Evolutionary conservation across 2,888 invertebrate species (phyloP).

Genomic region (Seira sanloemensis): DNA sequence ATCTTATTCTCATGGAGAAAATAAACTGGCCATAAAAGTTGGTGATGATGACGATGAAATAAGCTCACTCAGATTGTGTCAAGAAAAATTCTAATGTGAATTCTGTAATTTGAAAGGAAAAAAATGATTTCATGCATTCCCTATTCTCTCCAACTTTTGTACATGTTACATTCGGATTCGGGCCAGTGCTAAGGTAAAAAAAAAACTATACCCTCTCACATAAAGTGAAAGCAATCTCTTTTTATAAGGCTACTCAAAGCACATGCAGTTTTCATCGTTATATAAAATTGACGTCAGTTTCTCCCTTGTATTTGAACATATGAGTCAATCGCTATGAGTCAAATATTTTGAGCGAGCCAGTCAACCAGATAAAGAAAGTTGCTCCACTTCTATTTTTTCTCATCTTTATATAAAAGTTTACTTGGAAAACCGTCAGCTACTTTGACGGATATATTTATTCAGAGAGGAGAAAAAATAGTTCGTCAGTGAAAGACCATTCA

Average conservation of each 20-base stretch:
- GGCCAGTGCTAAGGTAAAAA: too few relatives aligned
- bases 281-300: not conserved
- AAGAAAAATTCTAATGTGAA: too few relatives aligned
- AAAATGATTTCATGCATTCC: too few relatives aligned
- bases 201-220: too few relatives aligned
- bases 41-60: too few relatives aligned
- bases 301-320: not conserved
- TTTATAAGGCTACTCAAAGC: too few relatives aligned
- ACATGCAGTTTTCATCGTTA: too few relatives aligned
- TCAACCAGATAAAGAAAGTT: constrained; percentile 44
- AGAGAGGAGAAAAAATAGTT: constrained; percentile 16
- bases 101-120: too few relatives aligned
- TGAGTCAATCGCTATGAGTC: constrained; percentile 22
- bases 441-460: constrained; percentile 31
- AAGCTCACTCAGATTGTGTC: too few relatives aligned
- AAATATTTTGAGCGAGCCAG: constrained; percentile 30
- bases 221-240: too few relatives aligned
- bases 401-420: constrained; percentile 36
- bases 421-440: constrained; percentile 26
- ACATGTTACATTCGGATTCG: too few relatives aligned
- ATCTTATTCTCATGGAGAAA: not conserved
- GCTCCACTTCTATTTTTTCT: constrained; percentile 37
- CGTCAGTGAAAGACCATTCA: constrained; percentile 25
- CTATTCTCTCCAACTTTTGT: too few relatives aligned
- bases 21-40: not conserved